These are phyloP conservation scores for Periplaneta americana DNA, from an alignment of 1,140 invertebrate genomes.

Conservation along the genomic window DNA sequence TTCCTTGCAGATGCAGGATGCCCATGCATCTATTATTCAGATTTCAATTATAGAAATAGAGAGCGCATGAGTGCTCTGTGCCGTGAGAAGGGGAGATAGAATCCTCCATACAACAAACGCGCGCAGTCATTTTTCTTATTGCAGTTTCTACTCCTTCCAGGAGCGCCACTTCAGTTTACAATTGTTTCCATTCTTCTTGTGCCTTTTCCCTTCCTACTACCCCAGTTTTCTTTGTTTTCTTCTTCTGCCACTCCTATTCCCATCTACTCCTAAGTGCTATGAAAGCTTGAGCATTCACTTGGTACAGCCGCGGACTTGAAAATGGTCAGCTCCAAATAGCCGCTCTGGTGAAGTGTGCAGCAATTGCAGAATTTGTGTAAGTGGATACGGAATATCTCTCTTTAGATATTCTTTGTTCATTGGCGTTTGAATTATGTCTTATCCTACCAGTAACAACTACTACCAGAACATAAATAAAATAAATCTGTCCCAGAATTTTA, in stretches of 20 bases:
- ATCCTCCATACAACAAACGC: neutral
- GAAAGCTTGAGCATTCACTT: neutral
- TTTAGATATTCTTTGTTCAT: too few species aligned
- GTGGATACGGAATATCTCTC: too few species aligned
- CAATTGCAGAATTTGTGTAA: neutral
- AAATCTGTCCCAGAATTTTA: too few species aligned
- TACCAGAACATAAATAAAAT: too few species aligned
- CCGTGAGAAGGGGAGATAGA: neutral
- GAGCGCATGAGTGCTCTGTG: neutral
- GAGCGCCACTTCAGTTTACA: neutral
- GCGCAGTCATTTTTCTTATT: neutral
- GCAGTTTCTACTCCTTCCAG: neutral
- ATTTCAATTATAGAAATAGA: neutral
- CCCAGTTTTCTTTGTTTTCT: neutral
- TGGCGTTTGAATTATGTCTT: too few species aligned
- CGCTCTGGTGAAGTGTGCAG: neutral
- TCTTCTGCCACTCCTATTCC: neutral
- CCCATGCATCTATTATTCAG: neutral
- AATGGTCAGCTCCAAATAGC: neutral
- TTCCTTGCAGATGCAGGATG: neutral
- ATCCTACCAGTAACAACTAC: too few species aligned
- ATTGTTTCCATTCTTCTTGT: neutral
- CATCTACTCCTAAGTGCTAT: neutral
- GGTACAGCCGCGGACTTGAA: neutral
- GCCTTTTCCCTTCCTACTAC: neutral